These are phyloP conservation scores for Galemys pyrenaicus DNA, from an alignment of 2,113 vertebrate genomes.

Conservation along the genomic window DNA sequence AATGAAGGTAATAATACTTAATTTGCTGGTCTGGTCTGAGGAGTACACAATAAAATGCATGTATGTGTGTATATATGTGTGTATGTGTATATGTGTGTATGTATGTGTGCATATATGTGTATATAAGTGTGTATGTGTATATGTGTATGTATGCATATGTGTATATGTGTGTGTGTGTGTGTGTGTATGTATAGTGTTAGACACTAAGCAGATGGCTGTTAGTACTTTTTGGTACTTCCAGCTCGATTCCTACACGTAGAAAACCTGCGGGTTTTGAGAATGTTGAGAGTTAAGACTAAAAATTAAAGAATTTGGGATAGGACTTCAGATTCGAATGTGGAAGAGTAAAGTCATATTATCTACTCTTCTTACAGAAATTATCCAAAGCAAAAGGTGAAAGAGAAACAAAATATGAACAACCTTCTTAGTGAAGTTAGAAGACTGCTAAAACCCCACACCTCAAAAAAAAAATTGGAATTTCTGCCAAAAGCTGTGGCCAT, in stretches of 20 bases:
- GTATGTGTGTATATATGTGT: no score
- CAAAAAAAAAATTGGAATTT: background rate
- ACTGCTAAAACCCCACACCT: background rate
- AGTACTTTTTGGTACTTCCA: background rate
- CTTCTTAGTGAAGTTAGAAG: background rate
- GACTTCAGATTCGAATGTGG: background rate
- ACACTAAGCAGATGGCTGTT: background rate
- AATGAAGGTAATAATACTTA: background rate
- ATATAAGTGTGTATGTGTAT: no score
- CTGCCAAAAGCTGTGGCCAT: background rate
- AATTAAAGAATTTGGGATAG: conserved; percentile 10
- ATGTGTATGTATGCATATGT: no score
- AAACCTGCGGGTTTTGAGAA: conserved; percentile 23
- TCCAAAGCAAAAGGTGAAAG: background rate
- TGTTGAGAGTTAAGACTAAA: background rate
- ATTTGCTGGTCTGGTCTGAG: background rate
- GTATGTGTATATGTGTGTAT: no score
- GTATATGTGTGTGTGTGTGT: no score
- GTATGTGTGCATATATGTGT: no score
- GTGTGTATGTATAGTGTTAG: background rate
- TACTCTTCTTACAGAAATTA: background rate
- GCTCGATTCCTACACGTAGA: background rate
- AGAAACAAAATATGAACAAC: background rate
- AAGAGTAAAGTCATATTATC: background rate
- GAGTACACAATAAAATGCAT: background rate